These are phyloP conservation scores for Phalacrocorax brasilianus DNA, from an alignment of 2,113 vertebrate species.

Conservation along the genomic window DNA sequence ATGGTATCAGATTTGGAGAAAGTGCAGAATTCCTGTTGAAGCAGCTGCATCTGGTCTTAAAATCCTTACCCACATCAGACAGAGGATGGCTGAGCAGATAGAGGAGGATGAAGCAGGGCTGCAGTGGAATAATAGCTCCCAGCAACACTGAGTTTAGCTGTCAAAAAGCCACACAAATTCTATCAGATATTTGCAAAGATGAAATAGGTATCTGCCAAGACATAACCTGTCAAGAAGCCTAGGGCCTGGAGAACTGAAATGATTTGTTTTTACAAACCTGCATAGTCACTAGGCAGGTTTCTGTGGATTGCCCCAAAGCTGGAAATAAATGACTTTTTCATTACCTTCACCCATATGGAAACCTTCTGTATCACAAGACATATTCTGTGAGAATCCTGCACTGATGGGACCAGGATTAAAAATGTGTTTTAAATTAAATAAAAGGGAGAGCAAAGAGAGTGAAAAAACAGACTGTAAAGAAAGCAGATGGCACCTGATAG, in stretches of 20 bases:
- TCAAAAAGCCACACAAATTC: neutral
- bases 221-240: neutral
- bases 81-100: neutral
- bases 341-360: neutral
- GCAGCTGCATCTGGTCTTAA: neutral
- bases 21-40: neutral
- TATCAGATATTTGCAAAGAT: neutral
- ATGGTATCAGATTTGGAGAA: neutral
- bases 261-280: neutral
- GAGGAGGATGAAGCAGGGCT: neutral
- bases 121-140: neutral
- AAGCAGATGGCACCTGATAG: neutral
- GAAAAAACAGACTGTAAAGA: neutral
- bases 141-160: neutral
- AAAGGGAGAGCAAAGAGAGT: neutral
- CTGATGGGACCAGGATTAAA: neutral
- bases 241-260: neutral
- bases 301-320: neutral
- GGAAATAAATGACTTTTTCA: neutral
- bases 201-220: neutral
- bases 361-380: neutral
- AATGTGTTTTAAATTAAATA: neutral
- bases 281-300: neutral
- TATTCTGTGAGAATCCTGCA: neutral
- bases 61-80: neutral